Evolutionary conservation across 2,888 invertebrate species (phyloP), one percentile per base, ranked within the genome.

Genomic region (Melipona beecheii): DNA sequence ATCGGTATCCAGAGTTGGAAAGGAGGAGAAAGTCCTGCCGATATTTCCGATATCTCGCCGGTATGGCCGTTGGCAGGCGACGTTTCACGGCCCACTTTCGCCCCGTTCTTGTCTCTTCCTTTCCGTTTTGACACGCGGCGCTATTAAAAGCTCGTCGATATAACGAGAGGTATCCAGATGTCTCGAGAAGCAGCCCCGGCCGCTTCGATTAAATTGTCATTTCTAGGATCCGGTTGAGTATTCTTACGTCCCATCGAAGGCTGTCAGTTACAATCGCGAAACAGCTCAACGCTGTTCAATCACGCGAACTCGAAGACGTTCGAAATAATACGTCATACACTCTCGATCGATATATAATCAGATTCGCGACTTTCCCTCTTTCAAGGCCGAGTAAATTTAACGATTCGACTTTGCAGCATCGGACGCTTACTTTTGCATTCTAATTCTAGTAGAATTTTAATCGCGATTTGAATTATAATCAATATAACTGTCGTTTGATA

Each of bases 41-140:
- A 87, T 89, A 86, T 89, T 89, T 78, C 84, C 82, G 75, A 87
- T 89, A 89, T 87, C 74, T 75, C 76, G 60, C 56, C 31, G 83
- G 60, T 72, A 78, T 77, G 69, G 75, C 78, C 72, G 80, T 74
- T 79, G 75, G 70, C 24, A 69, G 78, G 52, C 76, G 78, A 81
- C 84, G 88, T 88, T 88, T 81, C 88, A 73, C 65, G 54, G 75
- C 71, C 52, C 65, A 65, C 65, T 77, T 79, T 78, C 75, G 72
- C 74, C 64, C n/a, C n/a, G 54, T 69, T 72, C 62, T 70, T 78
- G 75, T 74, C 80, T 49, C 21, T 19, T 52, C 21, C 21, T 60
- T 27, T 31, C n/a, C n/a, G 52, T 58, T 77, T 87, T 78, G 86
- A 72, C 62, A 70, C 58, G 76, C 62, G 71, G 69, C 56, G 60